Evolutionary conservation across 2,797 vertebrate species (phyloP).

Genomic region (Sebastes hubbsi): DNA sequence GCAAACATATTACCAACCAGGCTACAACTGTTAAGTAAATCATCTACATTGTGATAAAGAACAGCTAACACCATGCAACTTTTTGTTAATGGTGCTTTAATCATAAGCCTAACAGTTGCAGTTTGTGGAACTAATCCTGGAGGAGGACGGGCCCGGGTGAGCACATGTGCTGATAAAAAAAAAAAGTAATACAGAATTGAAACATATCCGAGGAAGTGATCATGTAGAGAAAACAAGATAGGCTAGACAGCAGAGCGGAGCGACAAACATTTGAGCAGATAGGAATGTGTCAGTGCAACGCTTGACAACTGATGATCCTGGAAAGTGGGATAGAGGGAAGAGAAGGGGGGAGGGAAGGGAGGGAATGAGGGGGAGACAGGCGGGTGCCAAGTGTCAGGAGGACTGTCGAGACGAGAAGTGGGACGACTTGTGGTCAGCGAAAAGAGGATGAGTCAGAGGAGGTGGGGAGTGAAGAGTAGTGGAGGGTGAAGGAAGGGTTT

Average conservation of each 20-base stretch:
- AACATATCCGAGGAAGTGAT: neutral
- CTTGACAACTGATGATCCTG: constrained; percentile 9
- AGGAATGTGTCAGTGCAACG: neutral
- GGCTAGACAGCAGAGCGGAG: neutral
- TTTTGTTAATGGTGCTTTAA: too few species aligned
- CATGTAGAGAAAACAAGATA: neutral
- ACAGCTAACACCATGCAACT: too few species aligned
- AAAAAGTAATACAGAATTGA: neutral
- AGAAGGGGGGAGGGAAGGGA: neutral
- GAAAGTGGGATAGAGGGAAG: neutral
- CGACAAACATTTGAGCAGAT: neutral
- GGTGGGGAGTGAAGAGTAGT: neutral
- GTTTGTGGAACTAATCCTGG: neutral
- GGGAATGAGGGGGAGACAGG: neutral
- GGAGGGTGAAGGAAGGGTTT: neutral
- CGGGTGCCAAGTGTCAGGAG: constrained; percentile 30
- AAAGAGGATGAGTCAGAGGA: constrained; percentile 49
- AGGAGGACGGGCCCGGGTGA: neutral
- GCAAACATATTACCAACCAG: too few species aligned
- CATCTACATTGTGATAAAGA: too few species aligned
- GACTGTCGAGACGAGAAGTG: constrained; percentile 19
- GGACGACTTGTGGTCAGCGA: constrained; percentile 37
- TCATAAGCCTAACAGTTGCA: neutral
- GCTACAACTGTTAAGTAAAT: too few species aligned
- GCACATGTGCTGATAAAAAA: neutral